These are phyloP conservation scores for Sarcophaga peregrina DNA, from an alignment of 1,140 invertebrate genomes.

Conservation along the genomic window DNA sequence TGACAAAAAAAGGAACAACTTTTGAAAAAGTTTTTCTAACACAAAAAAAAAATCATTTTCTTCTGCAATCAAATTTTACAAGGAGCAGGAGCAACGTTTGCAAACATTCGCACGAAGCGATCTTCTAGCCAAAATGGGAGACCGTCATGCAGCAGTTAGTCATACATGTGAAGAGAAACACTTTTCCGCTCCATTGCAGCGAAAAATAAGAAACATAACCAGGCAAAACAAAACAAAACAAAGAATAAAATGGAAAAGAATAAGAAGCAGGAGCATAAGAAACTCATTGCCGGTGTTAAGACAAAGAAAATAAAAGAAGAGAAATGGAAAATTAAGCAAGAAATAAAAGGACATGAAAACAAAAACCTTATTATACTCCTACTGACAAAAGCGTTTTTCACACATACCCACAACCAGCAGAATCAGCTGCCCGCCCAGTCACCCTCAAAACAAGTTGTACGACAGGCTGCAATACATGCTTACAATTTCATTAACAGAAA, in stretches of 20 bases:
- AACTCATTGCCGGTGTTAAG: slow-evolving; percentile 1
- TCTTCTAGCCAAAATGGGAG: no score
- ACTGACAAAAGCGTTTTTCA: neutral
- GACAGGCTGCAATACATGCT: no score
- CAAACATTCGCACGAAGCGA: neutral
- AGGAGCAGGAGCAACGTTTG: neutral
- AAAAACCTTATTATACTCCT: neutral
- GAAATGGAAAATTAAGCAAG: neutral
- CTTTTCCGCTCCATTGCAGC: slow-evolving; percentile 47
- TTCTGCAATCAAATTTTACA: slow-evolving; percentile 1
- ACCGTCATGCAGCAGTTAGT: neutral
- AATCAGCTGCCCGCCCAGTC: neutral
- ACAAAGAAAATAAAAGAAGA: no score
- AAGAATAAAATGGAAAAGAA: neutral
- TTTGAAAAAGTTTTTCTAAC: neutral
- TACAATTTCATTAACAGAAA: no score
- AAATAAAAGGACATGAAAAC: slow-evolving; percentile 15
- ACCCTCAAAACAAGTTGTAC: slow-evolving; percentile 23
- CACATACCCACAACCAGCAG: neutral
- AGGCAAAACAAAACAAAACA: slow-evolving; percentile 10
- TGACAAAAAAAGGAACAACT: neutral
- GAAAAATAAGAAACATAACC: slow-evolving; percentile 44
- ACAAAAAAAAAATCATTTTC: neutral
- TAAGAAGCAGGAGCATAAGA: no score
- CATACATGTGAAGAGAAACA: slow-evolving; percentile 29